Evolutionary conservation across 2,888 invertebrate species (phyloP), one percentile per base, ranked within the genome.

Genomic region (Laothoe populi): DNA sequence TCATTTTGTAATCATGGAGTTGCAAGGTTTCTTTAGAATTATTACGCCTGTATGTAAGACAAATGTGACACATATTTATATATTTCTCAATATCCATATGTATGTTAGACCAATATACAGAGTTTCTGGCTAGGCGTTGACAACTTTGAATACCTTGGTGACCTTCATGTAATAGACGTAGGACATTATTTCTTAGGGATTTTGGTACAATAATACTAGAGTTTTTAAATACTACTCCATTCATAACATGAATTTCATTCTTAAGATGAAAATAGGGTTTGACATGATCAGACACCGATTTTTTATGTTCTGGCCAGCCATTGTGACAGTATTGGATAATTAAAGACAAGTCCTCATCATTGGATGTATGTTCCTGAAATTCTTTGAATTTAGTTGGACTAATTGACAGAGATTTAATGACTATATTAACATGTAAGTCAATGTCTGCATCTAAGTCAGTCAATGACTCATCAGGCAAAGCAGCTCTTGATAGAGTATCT

Each of bases 401-500:
- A 13, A 45, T 21, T 46, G 35, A 31, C 8, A 59, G n/a, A 11
- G 45, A 31, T 44, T 31, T 46, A 16, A 46, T 59, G 7, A 59
- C 16, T 16, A 45, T 44, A 59, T 45, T 45, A 16, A 46, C 45
- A 38, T 19, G n/a, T 45, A 57, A 26, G 7, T 57, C 42, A 45
- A 57, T 31, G 45, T 59, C 59, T 19, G 16, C 16, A 19, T 59
- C 46, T 26, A 53, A 26, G 16, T 46, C 59, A 13, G n/a, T 16
- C 45, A 45, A 45, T 11, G 26, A n/a, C 19, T 42, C 23, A 16
- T 45, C 46, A 10, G 35, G 19, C 13, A 46, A 16, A 24, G 46
- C 59, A n/a, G 45, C 26, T 1, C 69, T 64, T 0, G 74, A 74
- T 19, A 72, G 31, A 8, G 70, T 49, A 38, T 72, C 71, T 10